Percentiles rank a stretch among this genome's conserved stretches.
Evolutionary conservation across 2,797 vertebrate species (phyloP).

Genomic region (Salmo trutta): DNA sequence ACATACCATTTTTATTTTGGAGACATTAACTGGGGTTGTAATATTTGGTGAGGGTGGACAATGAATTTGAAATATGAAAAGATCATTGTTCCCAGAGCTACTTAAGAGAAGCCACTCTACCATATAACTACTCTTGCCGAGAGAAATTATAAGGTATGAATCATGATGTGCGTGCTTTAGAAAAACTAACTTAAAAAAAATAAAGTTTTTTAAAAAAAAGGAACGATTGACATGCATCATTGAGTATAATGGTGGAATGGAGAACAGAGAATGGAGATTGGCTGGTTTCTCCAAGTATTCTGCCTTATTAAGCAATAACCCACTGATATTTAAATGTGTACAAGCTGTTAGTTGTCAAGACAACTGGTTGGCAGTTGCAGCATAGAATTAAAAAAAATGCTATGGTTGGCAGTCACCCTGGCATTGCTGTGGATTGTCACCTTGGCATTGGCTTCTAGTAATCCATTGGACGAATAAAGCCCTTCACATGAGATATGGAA

Average conservation of each 20-base stretch:
- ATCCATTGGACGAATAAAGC: background rate
- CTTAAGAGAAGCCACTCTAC: slow-evolving; percentile 46
- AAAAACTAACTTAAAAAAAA: slow-evolving; percentile 43
- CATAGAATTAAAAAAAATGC: too few relatives aligned
- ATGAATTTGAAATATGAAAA: slow-evolving; percentile 46
- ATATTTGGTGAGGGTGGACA: slow-evolving; percentile 18
- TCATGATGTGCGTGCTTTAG: slow-evolving; percentile 24
- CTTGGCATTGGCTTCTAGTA: background rate
- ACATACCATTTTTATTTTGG: background rate
- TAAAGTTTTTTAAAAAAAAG: slow-evolving; percentile 46
- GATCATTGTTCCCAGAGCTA: slow-evolving; percentile 47
- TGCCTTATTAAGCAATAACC: too few relatives aligned
- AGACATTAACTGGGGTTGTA: background rate
- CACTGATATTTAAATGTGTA: background rate
- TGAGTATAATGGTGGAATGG: background rate
- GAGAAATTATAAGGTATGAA: slow-evolving; percentile 36
- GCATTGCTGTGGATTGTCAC: too few relatives aligned
- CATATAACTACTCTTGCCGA: slow-evolving; percentile 41
- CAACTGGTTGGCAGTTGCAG: slow-evolving; percentile 3
- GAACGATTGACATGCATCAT: slow-evolving; percentile 33
- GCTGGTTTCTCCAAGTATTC: background rate
- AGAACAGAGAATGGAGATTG: slow-evolving; percentile 23
- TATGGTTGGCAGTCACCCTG: background rate
- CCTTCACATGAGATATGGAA: background rate
- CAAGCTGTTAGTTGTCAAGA: slow-evolving; percentile 11